Percentiles rank a stretch among this genome's conserved stretches.
Conservation (phyloP, 2,113 vertebrate genomes). For the Varanus salvator region DNA sequence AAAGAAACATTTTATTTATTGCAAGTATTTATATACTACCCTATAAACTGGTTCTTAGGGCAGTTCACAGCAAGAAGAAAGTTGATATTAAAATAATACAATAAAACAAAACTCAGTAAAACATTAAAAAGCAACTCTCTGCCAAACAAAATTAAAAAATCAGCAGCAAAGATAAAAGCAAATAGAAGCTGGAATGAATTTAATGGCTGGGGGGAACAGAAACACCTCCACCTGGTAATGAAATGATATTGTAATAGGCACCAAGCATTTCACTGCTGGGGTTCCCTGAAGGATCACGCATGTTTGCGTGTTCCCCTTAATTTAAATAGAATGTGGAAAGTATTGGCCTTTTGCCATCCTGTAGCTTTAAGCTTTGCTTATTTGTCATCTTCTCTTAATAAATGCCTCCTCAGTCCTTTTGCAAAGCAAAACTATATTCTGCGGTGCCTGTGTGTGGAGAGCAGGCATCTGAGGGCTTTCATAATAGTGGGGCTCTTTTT, state of each 20-base stretch:
- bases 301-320: not conserved
- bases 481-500: not conserved
- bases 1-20: not conserved
- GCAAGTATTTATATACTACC: not conserved
- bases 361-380: not conserved
- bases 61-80: not conserved
- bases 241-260: not conserved
- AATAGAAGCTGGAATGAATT: not conserved
- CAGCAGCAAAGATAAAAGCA: not conserved
- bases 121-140: not conserved
- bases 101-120: not conserved
- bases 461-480: constrained; percentile 10
- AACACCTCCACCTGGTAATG: not conserved
- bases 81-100: not conserved
- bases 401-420: not conserved
- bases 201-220: not conserved
- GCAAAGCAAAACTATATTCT: not conserved
- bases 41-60: not conserved
- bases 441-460: not conserved
- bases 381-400: not conserved
- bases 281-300: not conserved
- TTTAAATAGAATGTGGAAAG: not conserved
- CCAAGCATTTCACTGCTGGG: no score
- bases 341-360: not conserved
- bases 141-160: not conserved